Evolutionary conservation across 2,113 vertebrate species (phyloP).

Genomic region (Cettia cetti): DNA sequence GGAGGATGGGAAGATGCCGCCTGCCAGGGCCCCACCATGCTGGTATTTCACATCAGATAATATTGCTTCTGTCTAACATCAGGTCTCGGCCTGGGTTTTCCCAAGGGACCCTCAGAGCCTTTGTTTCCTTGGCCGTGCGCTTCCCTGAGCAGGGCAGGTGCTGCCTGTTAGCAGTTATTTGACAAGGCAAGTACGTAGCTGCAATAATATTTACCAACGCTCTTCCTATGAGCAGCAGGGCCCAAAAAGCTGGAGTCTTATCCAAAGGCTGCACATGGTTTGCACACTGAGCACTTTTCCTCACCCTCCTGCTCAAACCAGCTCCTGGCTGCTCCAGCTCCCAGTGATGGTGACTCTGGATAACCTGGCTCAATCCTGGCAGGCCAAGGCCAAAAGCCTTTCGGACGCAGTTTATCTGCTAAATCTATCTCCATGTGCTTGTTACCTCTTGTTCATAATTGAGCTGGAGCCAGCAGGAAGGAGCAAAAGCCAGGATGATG

Average conservation of each 20-base stretch:
- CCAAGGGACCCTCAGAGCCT: background rate
- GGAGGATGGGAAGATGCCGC: background rate
- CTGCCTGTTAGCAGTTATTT: background rate
- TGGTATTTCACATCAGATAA: background rate
- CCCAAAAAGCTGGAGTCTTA: background rate
- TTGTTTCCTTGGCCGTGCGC: rapidly evolving
- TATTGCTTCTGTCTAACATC: background rate
- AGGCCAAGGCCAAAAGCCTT: background rate
- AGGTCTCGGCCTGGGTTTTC: background rate
- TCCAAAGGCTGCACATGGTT: background rate
- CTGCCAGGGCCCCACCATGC: rapidly evolving
- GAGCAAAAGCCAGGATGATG: background rate
- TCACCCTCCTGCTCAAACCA: background rate
- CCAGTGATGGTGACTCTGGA: background rate
- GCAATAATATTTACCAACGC: slow-evolving; percentile 1
- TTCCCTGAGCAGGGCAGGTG: background rate
- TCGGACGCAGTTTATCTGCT: background rate
- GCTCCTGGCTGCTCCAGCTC: background rate
- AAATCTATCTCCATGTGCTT: background rate
- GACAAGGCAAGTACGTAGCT: background rate
- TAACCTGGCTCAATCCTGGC: background rate
- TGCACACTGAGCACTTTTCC: background rate
- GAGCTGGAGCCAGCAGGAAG: background rate
- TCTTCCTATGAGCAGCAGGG: background rate
- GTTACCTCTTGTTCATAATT: background rate